These are phyloP conservation scores for Pollenia labialis DNA, from an alignment of 2,888 invertebrate species.

Conservation along the genomic window DNA sequence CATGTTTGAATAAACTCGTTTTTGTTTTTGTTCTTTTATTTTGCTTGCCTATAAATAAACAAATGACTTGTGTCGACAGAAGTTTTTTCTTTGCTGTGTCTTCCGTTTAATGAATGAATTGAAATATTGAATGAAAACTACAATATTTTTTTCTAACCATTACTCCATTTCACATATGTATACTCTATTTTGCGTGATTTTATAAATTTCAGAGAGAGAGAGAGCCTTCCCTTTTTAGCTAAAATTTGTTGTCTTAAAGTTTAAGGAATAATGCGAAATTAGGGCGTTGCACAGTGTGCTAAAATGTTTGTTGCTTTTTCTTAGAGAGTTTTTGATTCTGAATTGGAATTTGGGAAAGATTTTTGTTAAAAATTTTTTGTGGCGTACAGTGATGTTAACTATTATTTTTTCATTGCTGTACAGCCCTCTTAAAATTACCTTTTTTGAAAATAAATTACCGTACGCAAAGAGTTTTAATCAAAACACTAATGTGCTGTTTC, in stretches of 20 bases:
- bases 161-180: slow-evolving; percentile 34
- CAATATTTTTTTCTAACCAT: neutral
- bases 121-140: slow-evolving; percentile 65
- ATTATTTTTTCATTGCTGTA: too few relatives aligned
- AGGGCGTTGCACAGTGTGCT: slow-evolving; percentile 64
- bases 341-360: neutral
- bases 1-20: too few relatives aligned
- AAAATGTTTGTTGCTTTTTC: neutral
- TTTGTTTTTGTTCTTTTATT: slow-evolving; percentile 16
- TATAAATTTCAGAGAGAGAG: slow-evolving; percentile 2
- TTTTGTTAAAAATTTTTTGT: too few relatives aligned
- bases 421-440: too few relatives aligned
- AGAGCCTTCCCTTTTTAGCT: neutral
- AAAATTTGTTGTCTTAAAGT: slow-evolving; percentile 32
- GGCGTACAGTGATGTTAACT: too few relatives aligned
- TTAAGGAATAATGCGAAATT: slow-evolving; percentile 30
- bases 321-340: neutral
- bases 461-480: too few relatives aligned
- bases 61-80: neutral
- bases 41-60: slow-evolving; percentile 31
- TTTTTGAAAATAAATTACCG: too few relatives aligned
- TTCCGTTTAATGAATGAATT: slow-evolving; percentile 58
- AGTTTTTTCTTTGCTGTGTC: slow-evolving; percentile 20
- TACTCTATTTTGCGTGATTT: neutral
- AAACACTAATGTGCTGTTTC: too few relatives aligned